Conservation (phyloP, 2,888 invertebrate species). For the Sminthurinus aureus region DNA sequence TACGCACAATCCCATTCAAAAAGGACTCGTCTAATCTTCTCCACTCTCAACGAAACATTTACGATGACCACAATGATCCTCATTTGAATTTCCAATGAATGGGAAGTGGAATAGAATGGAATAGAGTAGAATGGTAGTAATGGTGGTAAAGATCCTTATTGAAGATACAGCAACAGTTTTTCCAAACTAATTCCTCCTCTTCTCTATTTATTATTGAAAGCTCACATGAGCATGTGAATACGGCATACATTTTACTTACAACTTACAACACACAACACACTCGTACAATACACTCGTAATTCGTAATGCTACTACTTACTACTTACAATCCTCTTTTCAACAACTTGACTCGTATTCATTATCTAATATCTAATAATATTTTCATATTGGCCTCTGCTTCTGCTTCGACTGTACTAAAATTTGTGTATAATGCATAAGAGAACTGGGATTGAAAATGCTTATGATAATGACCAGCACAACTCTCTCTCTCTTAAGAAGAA, state of each 20-base stretch:
- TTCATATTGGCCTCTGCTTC: background rate
- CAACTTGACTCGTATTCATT: background rate
- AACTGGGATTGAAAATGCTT: background rate
- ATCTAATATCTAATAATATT: background rate
- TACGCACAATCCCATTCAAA: background rate
- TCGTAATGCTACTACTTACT: too few species aligned
- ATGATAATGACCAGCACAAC: background rate
- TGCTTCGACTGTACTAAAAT: too few species aligned
- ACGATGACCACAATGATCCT: constrained; percentile 25
- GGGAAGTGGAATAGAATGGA: constrained; percentile 9
- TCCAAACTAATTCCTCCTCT: background rate
- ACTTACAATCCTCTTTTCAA: too few species aligned
- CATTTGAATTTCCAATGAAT: constrained; percentile 32
- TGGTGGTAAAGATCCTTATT: background rate
- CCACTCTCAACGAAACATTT: constrained; percentile 25
- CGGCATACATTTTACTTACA: background rate
- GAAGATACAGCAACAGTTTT: background rate
- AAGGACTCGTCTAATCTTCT: constrained; percentile 3
- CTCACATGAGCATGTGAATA: background rate
- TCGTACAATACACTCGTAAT: too few species aligned
- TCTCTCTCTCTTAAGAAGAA: background rate
- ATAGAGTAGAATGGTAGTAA: constrained; percentile 2
- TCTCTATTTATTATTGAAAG: background rate
- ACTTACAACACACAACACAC: too few species aligned
- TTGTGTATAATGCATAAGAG: too few species aligned